Percentiles rank a stretch among this genome's conserved stretches.
Evolutionary conservation across 2,797 vertebrate genomes (phyloP).

Genomic region (Coilia nasus): DNA sequence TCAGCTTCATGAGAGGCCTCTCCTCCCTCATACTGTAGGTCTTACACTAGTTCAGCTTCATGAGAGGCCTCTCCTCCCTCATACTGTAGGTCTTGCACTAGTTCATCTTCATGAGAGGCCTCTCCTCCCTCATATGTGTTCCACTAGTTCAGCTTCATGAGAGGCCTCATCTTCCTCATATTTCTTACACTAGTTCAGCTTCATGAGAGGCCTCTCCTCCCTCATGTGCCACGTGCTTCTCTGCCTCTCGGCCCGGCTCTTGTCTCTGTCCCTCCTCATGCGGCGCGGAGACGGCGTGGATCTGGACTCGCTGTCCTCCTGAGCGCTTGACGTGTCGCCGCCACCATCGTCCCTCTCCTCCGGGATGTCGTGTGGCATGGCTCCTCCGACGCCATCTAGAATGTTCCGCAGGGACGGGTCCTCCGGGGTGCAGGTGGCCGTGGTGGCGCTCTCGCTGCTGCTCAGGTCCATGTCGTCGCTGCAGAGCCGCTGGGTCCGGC

Average conservation of each 20-base stretch:
- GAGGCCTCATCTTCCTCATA: constrained; percentile 60
- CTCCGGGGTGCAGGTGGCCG: constrained; percentile 73
- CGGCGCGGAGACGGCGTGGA: constrained; percentile 41
- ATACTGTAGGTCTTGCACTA: too few species aligned
- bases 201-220: constrained; percentile 76
- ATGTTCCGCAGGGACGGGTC: constrained; percentile 71
- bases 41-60: constrained; percentile 72
- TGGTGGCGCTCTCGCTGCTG: constrained; percentile 77
- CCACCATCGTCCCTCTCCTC: constrained; percentile 35
- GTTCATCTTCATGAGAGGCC: constrained; percentile 75
- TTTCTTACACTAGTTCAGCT: constrained; percentile 65
- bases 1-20: constrained; percentile 74
- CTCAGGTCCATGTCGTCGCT: constrained; percentile 79
- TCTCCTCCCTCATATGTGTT: constrained; percentile 77
- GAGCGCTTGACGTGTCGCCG: constrained; percentile 32
- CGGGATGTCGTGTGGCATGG: constrained; percentile 57
- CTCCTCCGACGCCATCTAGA: constrained; percentile 65
- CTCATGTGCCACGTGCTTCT: constrained; percentile 77
- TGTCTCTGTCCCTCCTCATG: constrained; percentile 55
- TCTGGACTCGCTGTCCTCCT: constrained; percentile 37
- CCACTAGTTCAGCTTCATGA: constrained; percentile 74
- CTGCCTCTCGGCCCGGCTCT: constrained; percentile 65
- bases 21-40: constrained; percentile 81
- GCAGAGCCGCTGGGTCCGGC: constrained; percentile 67
- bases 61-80: constrained; percentile 76